Conservation (phyloP, 1,140 invertebrate genomes). For the Matsumurasca onukii region DNA sequence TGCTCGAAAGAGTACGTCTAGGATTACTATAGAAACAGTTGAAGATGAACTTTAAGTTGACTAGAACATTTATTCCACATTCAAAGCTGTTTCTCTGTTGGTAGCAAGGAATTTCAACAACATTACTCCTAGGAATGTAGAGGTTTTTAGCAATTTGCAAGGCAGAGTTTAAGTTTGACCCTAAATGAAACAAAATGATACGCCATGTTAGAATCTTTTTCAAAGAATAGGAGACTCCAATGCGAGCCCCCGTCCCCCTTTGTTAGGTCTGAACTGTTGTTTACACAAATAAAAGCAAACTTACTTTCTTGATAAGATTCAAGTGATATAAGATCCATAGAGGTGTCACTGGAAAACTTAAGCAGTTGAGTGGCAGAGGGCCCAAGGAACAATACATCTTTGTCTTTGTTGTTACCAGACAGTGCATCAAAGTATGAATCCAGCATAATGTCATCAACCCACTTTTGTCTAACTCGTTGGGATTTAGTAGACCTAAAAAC, state of each 20-base stretch:
- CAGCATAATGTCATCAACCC: constrained; percentile 4
- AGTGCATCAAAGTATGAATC: neutral
- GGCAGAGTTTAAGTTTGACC: neutral
- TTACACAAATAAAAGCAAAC: constrained; percentile 4
- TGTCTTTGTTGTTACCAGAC: neutral
- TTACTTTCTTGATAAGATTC: neutral
- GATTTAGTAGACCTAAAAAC: neutral
- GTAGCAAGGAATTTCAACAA: neutral
- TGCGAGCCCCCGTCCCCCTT: neutral
- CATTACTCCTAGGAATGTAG: neutral
- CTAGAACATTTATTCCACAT: constrained; percentile 7
- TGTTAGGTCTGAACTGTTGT: constrained; percentile 1
- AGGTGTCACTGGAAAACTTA: neutral
- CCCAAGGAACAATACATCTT: neutral
- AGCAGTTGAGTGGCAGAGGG: neutral
- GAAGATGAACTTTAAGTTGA: neutral
- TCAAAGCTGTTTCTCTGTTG: constrained; percentile 1
- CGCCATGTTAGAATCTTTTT: neutral
- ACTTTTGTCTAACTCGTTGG: neutral
- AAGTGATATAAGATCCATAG: neutral
- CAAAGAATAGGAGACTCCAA: constrained; percentile 1
- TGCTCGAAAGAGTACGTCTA: neutral
- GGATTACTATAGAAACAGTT: neutral
- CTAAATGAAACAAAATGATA: constrained; percentile 7
- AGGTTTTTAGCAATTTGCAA: neutral